Percentiles rank a stretch among this genome's conserved stretches.
phyloP scores from a whole-genome alignment of 2,797 vertebrate genomes.

The Molossus alvarezi region DNA sequence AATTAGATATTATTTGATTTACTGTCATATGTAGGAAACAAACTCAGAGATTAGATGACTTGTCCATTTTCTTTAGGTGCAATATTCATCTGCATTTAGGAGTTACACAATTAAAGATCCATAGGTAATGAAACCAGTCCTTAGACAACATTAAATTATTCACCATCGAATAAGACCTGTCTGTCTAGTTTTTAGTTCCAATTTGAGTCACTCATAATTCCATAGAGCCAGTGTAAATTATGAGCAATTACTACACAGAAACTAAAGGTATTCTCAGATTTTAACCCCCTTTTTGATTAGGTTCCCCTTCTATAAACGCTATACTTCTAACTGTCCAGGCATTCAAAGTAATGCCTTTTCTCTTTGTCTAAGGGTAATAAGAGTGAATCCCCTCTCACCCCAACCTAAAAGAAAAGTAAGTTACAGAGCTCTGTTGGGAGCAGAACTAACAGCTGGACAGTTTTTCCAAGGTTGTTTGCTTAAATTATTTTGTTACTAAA shows the following conservation, averaged over 20 bases:
- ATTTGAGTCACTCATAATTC: conserved; percentile 24
- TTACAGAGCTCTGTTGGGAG: not conserved
- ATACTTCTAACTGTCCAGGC: not conserved
- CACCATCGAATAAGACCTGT: not conserved
- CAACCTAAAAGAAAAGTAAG: conserved; percentile 20
- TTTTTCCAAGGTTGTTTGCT: not conserved
- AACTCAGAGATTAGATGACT: not conserved
- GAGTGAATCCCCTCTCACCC: not conserved
- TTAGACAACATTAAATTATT: conserved; percentile 51
- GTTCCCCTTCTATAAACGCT: not conserved
- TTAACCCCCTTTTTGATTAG: not conserved
- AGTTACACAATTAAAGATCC: conserved; percentile 38
- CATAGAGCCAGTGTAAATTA: not conserved
- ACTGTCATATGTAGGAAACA: not conserved
- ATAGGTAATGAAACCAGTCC: conserved; percentile 45
- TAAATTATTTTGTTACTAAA: not conserved
- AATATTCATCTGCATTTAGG: conserved; percentile 5
- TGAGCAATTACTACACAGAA: conserved; percentile 50
- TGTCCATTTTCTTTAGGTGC: conserved; percentile 3
- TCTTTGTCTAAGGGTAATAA: conserved; percentile 7
- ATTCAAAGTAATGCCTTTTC: not conserved
- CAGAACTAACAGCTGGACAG: not conserved
- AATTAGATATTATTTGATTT: conserved; percentile 34
- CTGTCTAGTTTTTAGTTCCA: conserved; percentile 30
- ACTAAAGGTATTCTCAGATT: not conserved